Evolutionary conservation across 2,797 vertebrate genomes (phyloP).

Genomic region (Semotilus atromaculatus): DNA sequence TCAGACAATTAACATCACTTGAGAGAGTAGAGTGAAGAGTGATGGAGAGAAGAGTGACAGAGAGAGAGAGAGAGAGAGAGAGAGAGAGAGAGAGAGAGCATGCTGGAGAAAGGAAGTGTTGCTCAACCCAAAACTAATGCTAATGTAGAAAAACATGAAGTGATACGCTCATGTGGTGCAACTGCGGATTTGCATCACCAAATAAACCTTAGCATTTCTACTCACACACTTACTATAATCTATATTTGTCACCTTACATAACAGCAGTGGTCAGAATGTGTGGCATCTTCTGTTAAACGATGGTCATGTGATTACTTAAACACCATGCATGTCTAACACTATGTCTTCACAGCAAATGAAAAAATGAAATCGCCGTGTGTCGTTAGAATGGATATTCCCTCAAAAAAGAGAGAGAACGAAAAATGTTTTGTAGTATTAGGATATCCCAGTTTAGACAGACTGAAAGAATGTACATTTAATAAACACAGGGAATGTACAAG

Average conservation of each 20-base stretch:
- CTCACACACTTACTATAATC: neutral
- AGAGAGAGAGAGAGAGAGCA: neutral
- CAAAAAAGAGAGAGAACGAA: conserved; percentile 1
- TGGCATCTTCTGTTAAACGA: neutral
- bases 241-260: neutral
- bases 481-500: conserved; percentile 28
- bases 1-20: neutral
- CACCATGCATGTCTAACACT: neutral
- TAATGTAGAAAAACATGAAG: conserved; percentile 10
- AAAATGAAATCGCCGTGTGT: neutral
- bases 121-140: conserved; percentile 42
- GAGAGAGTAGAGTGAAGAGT: neutral
- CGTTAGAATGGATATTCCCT: conserved; percentile 37
- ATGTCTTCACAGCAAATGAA: neutral
- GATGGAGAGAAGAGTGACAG: neutral
- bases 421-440: conserved; percentile 13
- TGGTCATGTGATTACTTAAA: conserved; percentile 6
- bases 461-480: conserved; percentile 12
- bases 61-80: conserved; percentile 10
- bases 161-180: neutral
- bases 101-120: conserved; percentile 41
- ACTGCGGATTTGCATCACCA: neutral
- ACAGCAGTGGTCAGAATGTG: neutral
- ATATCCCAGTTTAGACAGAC: conserved; percentile 27
- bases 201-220: conserved; percentile 5